Base-by-base conservation (phyloP, 2,113 vertebrate species). In the Motacilla tschutschensis region DNA sequence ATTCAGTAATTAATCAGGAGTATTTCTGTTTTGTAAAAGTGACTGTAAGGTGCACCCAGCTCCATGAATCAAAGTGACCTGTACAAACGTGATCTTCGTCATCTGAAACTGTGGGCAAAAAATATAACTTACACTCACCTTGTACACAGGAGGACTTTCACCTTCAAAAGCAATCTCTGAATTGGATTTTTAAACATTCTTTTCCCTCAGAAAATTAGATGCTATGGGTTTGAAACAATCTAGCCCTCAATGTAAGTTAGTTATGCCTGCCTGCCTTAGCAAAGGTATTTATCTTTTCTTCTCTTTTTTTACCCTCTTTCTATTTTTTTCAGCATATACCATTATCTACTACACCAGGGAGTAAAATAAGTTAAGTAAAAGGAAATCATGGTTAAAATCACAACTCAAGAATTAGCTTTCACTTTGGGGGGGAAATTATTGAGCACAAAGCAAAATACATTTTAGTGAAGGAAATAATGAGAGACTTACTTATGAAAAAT, bases 351-450 rank as follows among this genome's bases (percentile, higher is more conserved):
- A 36, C 88, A 89, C 75, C 62, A 76, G 93, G 90, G 93, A 94
- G 91, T 89, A 83, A 92, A 95, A 91, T 79, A 93, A 93, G 89
- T 93, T 96, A 93, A 93, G 94, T 88, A 55, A 92, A 94, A 88
- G 28, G 62, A 88, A 95, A 73, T 89, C 16, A 55, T 29, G 25
- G 50, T 88, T 90, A 93, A 95, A 94, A 79, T 85, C 64, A 33
- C 69, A 91, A 73, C 89, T 93, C 71, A 69, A 93, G 64, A 95
- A 94, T 95, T 95, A 95, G 38, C 66, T 85, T 88, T 91, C 87
- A 54, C 87, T 85, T 93, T 73, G 65, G 43, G 88, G 83, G 79
- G 63, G 65, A n/a, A 81, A 87, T 91, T 91, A 71, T 67, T 84
- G 88, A 87, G 71, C 57, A 72, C 58, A 83, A 85, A 73, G 78